phyloP scores from a whole-genome alignment of 2,888 invertebrate genomes.

The Busseola fusca region DNA sequence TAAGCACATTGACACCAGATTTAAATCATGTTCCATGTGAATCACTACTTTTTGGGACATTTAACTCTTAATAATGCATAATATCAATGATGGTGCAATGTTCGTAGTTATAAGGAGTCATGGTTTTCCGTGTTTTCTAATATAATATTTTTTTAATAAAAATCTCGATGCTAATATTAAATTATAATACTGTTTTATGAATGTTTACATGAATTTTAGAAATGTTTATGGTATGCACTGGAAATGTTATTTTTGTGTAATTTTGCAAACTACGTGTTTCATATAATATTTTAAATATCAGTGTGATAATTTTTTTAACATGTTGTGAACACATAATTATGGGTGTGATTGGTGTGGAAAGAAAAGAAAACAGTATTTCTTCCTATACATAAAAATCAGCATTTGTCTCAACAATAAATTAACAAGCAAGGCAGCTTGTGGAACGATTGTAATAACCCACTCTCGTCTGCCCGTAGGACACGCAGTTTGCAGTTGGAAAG shows the following conservation, averaged over 20 bases:
- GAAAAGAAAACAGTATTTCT: background rate
- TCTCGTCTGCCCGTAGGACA: background rate
- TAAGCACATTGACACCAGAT: conserved; percentile 33
- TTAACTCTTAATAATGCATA: conserved; percentile 15
- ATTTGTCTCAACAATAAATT: background rate
- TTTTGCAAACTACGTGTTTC: conserved; percentile 26
- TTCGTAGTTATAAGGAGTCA: conserved; percentile 20
- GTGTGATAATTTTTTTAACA: conserved; percentile 14
- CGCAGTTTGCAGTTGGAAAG: background rate
- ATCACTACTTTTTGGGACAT: conserved; percentile 27
- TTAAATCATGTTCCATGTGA: background rate
- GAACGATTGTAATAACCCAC: background rate
- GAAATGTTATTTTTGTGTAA: conserved; percentile 36
- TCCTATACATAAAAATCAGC: conserved; percentile 9
- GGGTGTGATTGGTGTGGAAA: background rate
- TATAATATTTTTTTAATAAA: conserved; percentile 46
- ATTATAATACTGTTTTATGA: conserved; percentile 42
- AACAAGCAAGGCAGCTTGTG: background rate
- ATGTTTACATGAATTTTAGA: conserved; percentile 65
- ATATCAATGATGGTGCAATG: conserved; percentile 34
- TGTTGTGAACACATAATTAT: conserved; percentile 6
- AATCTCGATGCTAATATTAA: conserved; percentile 34
- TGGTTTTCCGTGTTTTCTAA: conserved; percentile 44
- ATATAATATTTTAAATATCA: conserved; percentile 21
- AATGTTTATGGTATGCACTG: conserved; percentile 57